Evolutionary conservation across 2,113 vertebrate species (phyloP), one percentile per base, ranked within the genome.

Genomic region (Channa maculata): DNA sequence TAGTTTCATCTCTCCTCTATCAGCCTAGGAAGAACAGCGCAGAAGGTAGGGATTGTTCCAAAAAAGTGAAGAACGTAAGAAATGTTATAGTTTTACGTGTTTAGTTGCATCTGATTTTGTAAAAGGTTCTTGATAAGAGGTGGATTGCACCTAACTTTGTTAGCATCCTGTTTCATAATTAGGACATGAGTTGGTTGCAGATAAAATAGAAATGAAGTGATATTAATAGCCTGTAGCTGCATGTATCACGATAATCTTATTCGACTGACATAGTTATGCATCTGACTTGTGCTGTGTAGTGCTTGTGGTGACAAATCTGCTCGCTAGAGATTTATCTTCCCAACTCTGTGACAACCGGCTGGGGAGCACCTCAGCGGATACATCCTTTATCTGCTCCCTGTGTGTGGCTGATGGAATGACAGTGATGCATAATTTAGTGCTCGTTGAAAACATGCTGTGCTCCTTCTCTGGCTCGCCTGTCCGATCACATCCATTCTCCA

Each of bases 391-490:
- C 86, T 81, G 79, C 79, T 81, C 85, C 78, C 86, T 82, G 88
- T 73, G 83, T 85, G 88, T 45, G 74, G 76, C 84, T 92, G 91
- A 92, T 91, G 90, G 88, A 93, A 92, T 90, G 92, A 90, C 90
- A 88, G 89, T 36, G 75, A 91, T 93, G 92, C 92, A 92, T 93
- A 93, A 94, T 94, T 93, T 91, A 94, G 90, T 43, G 76, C 2
- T 10, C 52, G 76, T 58, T 85, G 86, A 76, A 83, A 89, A 89
- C 79, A 83, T 69, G 86, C 88, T 70, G 62, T 45, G 72, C 82
- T 75, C 69, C 80, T 45, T 75, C 72, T 85, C 87, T 73, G 75
- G 71, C 84, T 81, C 79, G 81, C 85, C 88, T 90, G 88, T 90
- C 88, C 77, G 60, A 82, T 88, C 93, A 52, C 80, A 86, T 90